Percentiles rank a stretch among this genome's conserved stretches.
These are phyloP conservation scores for Tachystola acroxantha DNA, from an alignment of 2,888 invertebrate genomes.

Conservation along the genomic window DNA sequence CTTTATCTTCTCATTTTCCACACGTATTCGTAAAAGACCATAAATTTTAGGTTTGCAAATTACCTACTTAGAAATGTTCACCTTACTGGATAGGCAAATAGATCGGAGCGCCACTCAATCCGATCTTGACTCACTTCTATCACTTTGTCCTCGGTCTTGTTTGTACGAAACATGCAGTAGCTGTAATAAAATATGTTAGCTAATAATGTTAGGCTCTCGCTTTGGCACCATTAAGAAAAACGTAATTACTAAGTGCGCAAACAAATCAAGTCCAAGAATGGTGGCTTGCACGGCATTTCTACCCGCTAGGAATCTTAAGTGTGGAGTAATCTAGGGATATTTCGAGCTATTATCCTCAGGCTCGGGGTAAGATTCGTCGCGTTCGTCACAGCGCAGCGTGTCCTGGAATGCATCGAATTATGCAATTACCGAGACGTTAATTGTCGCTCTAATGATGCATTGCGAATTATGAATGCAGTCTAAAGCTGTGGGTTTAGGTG, in stretches of 20 bases:
- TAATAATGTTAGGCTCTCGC: slow-evolving; percentile 11
- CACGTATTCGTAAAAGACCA: no score
- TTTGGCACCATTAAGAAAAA: slow-evolving; percentile 43
- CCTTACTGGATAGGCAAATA: no score
- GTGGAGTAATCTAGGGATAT: slow-evolving; percentile 45
- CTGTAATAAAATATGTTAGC: slow-evolving; percentile 9
- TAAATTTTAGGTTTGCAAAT: no score
- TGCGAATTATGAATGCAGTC: slow-evolving; percentile 1
- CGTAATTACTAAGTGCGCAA: slow-evolving; percentile 45
- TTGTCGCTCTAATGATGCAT: slow-evolving; percentile 19
- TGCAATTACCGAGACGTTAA: slow-evolving; percentile 29
- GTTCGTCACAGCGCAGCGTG: slow-evolving; percentile 22
- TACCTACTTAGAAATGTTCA: no score
- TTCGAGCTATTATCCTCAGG: slow-evolving; percentile 23
- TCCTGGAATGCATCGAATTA: slow-evolving; percentile 27
- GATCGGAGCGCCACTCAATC: no score
- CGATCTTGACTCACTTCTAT: no score
- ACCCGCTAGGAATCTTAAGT: slow-evolving; percentile 59
- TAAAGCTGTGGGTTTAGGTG: background rate
- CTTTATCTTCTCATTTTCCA: no score
- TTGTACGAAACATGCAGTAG: no score
- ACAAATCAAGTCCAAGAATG: slow-evolving; percentile 49
- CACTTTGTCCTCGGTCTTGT: no score
- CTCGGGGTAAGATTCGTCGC: slow-evolving; percentile 35
- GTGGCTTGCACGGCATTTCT: slow-evolving; percentile 33